Evolutionary conservation across 2,888 invertebrate species (phyloP), one percentile per base, ranked within the genome.

Genomic region (Pterobdella sp.): DNA sequence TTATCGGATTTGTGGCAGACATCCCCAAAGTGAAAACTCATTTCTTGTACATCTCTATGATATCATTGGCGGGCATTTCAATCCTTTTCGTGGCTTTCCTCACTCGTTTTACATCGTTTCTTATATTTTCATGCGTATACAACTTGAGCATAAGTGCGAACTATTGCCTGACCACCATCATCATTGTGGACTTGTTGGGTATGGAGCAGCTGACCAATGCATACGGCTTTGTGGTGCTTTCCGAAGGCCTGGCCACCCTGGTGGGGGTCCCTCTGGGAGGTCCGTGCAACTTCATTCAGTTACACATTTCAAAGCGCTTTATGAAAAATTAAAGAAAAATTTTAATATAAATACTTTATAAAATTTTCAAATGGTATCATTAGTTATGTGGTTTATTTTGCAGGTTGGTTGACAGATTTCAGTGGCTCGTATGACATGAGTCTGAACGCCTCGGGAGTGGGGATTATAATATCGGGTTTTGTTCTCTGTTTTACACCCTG

Each of bases 61-160:
- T 93, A 77, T 78, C 83, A 1, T 64, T 85, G 4, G 84, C 86
- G 76, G 86, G 86, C 0, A 67, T 84, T 22, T 60, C 64, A 1
- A 76, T 82, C 7, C 72, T 81, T 18, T 63, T 81, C 26, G 79
- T 83, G 29, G 82, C 83, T 2, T 68, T 80, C 18, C 77, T 81
- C 32, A 66, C 68, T 26, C 74, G 70, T 31, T 84, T 79, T 74
- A 68, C 74, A 10, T 71, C 76, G 18, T 77, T 82, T 49, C 78
- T 79, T 31, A 71, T 79, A 10, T 77, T 72, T 66, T 73, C 72
- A 32, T 80, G 78, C n/a, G 49, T 77, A 2, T 94, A 92, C 85
- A 94, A 94, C 0, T 88, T 93, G 77, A 90, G 91, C 83, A 92
- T 94, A 79, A 92, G 93, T 34, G 94, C 93, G 74, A 94, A 94